Evolutionary conservation across 2,888 invertebrate genomes (phyloP).

Genomic region (Subacronicta megacephala): DNA sequence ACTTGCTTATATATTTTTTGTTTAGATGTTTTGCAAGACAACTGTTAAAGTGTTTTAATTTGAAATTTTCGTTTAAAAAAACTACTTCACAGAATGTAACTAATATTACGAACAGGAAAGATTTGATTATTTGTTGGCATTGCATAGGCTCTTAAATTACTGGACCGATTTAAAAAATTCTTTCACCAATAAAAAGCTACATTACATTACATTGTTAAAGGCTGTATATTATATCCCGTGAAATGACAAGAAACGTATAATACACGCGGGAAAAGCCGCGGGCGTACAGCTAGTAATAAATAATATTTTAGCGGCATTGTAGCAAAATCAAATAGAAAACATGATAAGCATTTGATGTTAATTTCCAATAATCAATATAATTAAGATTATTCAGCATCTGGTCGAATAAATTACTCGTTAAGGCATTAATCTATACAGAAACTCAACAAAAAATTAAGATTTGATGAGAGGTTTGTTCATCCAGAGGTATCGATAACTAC

Average conservation of each 20-base stretch:
- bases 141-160: too few species aligned
- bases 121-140: too few species aligned
- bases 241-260: too few species aligned
- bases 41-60: not conserved
- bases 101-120: too few species aligned
- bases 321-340: not conserved
- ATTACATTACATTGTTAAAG: too few species aligned
- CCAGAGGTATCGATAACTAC: too few species aligned
- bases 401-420: conserved; percentile 19
- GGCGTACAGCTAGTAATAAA: too few species aligned
- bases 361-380: not conserved
- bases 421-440: conserved; percentile 26
- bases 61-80: not conserved
- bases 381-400: conserved; percentile 13
- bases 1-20: conserved; percentile 12
- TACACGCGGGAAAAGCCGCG: too few species aligned
- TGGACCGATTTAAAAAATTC: too few species aligned
- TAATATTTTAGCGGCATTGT: too few species aligned
- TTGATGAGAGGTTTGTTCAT: conserved; percentile 52
- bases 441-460: conserved; percentile 54
- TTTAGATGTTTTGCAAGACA: not conserved
- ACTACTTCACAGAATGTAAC: not conserved
- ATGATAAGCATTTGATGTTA: not conserved
- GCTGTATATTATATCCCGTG: too few species aligned
- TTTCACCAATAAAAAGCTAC: too few species aligned